These are phyloP conservation scores for Mimas tiliae DNA, from an alignment of 2,888 invertebrate genomes.

Conservation along the genomic window DNA sequence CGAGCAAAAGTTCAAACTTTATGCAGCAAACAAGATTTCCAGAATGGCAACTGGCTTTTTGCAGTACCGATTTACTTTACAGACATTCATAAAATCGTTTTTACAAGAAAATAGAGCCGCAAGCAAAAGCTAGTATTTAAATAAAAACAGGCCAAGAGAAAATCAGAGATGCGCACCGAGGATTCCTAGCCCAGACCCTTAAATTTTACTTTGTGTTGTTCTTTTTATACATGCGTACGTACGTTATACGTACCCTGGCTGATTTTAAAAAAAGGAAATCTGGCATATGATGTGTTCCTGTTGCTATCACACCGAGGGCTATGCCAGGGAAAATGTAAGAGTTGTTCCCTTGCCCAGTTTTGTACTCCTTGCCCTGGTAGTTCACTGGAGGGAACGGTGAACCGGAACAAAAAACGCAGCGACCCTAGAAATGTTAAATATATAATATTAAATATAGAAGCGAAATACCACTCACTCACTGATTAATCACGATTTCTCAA, in stretches of 20 bases:
- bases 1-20: conserved; percentile 8
- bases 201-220: no score
- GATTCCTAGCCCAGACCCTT: no score
- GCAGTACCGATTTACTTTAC: not conserved
- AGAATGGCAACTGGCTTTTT: not conserved
- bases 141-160: no score
- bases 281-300: conserved; percentile 93
- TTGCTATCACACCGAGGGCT: conserved; percentile 94
- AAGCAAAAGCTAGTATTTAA: no score
- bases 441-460: no score
- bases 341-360: conserved; percentile 97
- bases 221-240: not conserved
- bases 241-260: conserved; percentile 87
- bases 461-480: no score
- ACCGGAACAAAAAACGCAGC: conserved; percentile 95
- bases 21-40: conserved; percentile 2
- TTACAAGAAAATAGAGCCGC: not conserved
- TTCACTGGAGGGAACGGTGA: conserved; percentile 95
- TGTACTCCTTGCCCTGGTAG: conserved; percentile 89
- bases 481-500: no score
- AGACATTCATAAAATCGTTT: not conserved
- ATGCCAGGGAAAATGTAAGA: conserved; percentile 97
- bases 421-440: conserved; percentile 85
- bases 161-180: no score
- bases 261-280: conserved; percentile 95